These are phyloP conservation scores for Cichladusa arquata DNA, from an alignment of 2,113 vertebrate species.

Conservation along the genomic window DNA sequence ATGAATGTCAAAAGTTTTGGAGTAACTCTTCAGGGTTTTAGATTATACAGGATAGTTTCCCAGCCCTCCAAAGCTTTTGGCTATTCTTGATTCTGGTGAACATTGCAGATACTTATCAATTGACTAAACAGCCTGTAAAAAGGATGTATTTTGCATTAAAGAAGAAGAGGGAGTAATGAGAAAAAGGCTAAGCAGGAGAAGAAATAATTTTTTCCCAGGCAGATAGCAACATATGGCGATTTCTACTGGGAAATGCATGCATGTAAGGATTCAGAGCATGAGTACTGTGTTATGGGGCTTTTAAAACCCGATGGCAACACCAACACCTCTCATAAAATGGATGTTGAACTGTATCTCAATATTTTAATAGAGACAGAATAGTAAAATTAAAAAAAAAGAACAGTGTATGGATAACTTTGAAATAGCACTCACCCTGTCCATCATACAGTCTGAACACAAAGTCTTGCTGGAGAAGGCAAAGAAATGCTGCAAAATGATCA, in stretches of 20 bases:
- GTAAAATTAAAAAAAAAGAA: not conserved
- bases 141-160: not conserved
- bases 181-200: slow-evolving; percentile 2
- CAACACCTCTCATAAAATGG: not conserved
- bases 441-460: rapidly evolving
- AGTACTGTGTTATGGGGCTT: not conserved
- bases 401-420: not conserved
- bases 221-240: slow-evolving; percentile 38
- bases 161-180: not conserved
- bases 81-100: not conserved
- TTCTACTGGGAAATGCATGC: slow-evolving; percentile 20
- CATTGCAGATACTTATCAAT: not conserved
- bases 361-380: not conserved
- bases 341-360: not conserved
- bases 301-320: not conserved
- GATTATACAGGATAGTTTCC: not conserved
- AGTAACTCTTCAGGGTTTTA: not conserved
- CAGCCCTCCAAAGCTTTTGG: not conserved
- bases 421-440: not conserved
- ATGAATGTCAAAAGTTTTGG: not conserved
- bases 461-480: not conserved
- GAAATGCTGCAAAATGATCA: not conserved
- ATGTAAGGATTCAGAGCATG: not conserved
- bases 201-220: slow-evolving; percentile 7
- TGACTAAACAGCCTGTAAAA: slow-evolving; percentile 2